phyloP scores from a whole-genome alignment of 2,888 invertebrate genomes.

The Trileptium ribeirensis region DNA sequence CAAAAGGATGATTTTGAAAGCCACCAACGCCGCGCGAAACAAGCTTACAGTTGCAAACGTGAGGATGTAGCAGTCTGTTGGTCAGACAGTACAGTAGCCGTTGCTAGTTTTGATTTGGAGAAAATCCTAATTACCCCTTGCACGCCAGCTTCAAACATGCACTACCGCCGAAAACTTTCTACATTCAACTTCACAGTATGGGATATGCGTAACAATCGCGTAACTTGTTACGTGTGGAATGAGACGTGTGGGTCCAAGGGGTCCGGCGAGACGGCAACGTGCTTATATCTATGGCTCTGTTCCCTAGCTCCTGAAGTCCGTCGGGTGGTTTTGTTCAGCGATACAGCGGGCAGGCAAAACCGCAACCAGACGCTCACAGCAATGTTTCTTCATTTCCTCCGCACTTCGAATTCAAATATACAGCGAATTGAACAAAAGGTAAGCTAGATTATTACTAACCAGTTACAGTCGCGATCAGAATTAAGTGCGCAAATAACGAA shows the following conservation, averaged over 20 bases:
- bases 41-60: background rate
- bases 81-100: background rate
- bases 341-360: background rate
- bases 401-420: too few species aligned
- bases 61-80: background rate
- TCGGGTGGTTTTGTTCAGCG: background rate
- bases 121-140: background rate
- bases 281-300: background rate
- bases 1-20: background rate
- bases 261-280: background rate
- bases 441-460: too few species aligned
- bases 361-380: background rate
- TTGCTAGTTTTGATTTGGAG: background rate
- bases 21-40: background rate
- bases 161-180: conserved; percentile 16
- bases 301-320: background rate
- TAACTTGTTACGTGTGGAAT: background rate
- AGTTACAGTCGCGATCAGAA: too few species aligned
- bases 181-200: conserved; percentile 19
- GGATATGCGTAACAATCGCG: background rate
- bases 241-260: background rate
- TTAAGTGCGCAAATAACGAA: too few species aligned
- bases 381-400: too few species aligned
- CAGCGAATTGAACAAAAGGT: too few species aligned
- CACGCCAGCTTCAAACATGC: conserved; percentile 4